Conservation (phyloP, 2,888 invertebrate species). For the Oasisia sp. region DNA sequence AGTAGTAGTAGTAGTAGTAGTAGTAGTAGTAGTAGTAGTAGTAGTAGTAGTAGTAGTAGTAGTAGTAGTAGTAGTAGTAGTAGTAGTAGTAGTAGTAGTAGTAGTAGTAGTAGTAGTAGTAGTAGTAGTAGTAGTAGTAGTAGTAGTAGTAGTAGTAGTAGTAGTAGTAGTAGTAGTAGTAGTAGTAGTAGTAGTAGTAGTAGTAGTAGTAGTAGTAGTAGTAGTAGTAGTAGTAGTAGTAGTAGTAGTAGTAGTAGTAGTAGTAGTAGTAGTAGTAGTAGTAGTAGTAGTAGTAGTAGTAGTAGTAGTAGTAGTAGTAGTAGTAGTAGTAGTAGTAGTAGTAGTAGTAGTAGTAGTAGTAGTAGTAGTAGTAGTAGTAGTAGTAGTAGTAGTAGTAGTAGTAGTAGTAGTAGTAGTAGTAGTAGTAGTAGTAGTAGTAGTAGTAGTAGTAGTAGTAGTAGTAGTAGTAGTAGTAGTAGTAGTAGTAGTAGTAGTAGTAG, state of each 20-base stretch:
- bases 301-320: conserved; percentile 18
- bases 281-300: conserved; percentile 20
- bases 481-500: no score
- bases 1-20: neutral
- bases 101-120: no score
- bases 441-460: conserved; percentile 20
- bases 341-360: conserved; percentile 20
- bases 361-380: conserved; percentile 20
- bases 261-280: neutral
- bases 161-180: neutral
- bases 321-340: conserved; percentile 20
- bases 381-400: neutral
- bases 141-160: neutral
- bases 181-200: no score
- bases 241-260: no score
- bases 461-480: neutral
- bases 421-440: conserved; percentile 20
- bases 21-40: neutral
- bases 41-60: no score
- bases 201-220: no score
- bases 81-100: no score
- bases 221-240: no score
- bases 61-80: no score
- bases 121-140: no score
- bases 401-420: conserved; percentile 18